Conservation (phyloP, 1,140 invertebrate species). For the Trachelipus rathkii region DNA sequence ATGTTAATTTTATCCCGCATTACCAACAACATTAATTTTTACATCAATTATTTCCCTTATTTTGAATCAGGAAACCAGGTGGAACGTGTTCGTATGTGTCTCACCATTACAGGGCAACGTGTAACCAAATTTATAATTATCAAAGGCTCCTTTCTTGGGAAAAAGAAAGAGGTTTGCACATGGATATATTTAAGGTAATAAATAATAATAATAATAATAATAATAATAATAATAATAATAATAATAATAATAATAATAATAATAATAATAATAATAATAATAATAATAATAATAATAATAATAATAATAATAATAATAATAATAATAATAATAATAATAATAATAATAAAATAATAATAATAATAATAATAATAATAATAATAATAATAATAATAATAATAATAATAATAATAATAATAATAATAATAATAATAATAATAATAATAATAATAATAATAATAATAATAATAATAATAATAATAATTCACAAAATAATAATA, state of each 20-base stretch:
- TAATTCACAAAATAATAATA: no score
- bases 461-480: no score
- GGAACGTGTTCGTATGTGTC: constrained; percentile 72
- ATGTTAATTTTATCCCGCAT: no score
- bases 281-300: not conserved
- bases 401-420: no score
- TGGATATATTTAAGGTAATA: constrained; percentile 75
- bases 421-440: no score
- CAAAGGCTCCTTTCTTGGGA: constrained; percentile 81
- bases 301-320: not conserved
- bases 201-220: not conserved
- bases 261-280: not conserved
- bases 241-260: not conserved
- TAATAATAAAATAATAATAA: not conserved
- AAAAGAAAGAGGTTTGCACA: constrained; percentile 70
- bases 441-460: no score
- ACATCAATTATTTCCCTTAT: no score
- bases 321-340: not conserved
- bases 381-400: no score
- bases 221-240: not conserved
- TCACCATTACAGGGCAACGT: constrained; percentile 73
- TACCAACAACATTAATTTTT: no score
- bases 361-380: no score
- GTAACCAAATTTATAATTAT: constrained; percentile 78
- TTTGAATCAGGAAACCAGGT: constrained; percentile 64